These are phyloP conservation scores for Ifrita kowaldi DNA, from an alignment of 2,113 vertebrate genomes.

Conservation along the genomic window DNA sequence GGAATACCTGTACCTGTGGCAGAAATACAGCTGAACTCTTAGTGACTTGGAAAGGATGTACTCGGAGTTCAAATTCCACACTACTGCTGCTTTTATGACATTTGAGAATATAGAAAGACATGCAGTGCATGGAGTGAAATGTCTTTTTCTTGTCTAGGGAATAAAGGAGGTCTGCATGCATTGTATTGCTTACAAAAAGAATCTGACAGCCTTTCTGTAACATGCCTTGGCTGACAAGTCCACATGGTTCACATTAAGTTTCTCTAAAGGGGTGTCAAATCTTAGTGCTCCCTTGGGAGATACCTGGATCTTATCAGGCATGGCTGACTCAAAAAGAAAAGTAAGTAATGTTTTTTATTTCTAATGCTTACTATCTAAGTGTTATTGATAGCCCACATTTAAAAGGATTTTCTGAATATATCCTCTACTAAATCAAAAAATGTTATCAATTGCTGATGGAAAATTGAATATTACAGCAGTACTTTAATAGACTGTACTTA, in stretches of 20 bases:
- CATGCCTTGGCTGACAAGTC: neutral
- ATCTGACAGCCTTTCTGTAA: neutral
- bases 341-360: conserved; percentile 44
- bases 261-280: conserved; percentile 16
- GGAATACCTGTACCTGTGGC: neutral
- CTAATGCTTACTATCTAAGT: conserved; percentile 2
- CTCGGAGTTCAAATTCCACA: neutral
- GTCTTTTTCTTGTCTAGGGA: neutral
- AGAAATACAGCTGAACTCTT: neutral
- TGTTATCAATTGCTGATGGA: conserved; percentile 11
- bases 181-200: neutral
- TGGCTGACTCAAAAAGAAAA: conserved; percentile 11
- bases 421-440: conserved; percentile 28
- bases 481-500: neutral
- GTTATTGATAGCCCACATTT: conserved; percentile 43
- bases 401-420: conserved; percentile 64
- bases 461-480: neutral
- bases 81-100: neutral
- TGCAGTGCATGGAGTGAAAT: neutral
- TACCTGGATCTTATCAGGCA: conserved; percentile 27
- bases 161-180: neutral
- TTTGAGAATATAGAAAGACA: neutral
- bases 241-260: conserved; percentile 1
- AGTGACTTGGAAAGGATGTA: conserved; percentile 9
- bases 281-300: conserved; percentile 37